These are phyloP conservation scores for Megalurothrips usitatus DNA, from an alignment of 2,888 invertebrate genomes.

Conservation along the genomic window DNA sequence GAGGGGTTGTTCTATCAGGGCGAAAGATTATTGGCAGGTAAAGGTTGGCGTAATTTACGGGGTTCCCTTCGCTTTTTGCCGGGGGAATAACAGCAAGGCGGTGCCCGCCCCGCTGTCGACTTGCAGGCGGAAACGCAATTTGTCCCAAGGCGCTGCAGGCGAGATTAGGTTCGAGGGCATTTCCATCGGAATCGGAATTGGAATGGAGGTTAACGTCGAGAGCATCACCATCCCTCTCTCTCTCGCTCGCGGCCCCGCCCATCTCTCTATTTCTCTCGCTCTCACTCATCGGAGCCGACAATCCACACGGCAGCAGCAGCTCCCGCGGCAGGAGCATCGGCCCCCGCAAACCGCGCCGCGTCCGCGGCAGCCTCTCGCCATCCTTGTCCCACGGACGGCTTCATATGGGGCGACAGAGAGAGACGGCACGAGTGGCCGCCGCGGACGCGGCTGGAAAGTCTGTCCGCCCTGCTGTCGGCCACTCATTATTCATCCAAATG, in stretches of 20 bases:
- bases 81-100: background rate
- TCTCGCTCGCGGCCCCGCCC: background rate
- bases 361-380: too few relatives aligned
- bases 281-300: background rate
- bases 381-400: too few relatives aligned
- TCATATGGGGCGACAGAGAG: too few relatives aligned
- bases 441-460: background rate
- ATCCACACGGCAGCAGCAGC: background rate
- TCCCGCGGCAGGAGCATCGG: background rate
- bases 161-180: conserved; percentile 24
- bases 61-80: background rate
- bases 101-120: background rate
- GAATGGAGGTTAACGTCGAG: conserved; percentile 17
- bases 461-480: background rate
- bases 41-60: background rate
- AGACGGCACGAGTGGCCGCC: background rate
- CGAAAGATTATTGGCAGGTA: background rate
- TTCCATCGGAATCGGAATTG: conserved; percentile 26
- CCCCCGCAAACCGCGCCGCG: background rate
- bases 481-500: conserved; percentile 14
- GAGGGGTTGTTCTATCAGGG: too few relatives aligned
- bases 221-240: conserved; percentile 5
- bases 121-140: conserved; percentile 17
- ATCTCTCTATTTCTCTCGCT: background rate
- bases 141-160: background rate